A percentile compares a stretch with the other conserved stretches of the same genome.
phyloP scores from a whole-genome alignment of 2,797 vertebrate species.

The Falco concolor region DNA sequence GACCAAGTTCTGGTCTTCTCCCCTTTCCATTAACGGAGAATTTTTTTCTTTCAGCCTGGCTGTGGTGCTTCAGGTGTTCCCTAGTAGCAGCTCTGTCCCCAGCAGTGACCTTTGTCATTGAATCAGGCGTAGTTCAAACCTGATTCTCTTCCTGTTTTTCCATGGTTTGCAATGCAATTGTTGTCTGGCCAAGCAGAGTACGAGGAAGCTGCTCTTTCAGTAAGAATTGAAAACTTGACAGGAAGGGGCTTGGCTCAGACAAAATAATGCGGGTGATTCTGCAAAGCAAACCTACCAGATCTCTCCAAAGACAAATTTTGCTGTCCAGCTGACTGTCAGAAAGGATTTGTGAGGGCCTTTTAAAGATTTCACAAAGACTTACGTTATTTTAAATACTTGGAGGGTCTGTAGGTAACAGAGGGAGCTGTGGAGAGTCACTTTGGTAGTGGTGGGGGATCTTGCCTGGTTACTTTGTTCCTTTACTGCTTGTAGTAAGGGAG shows the following conservation, averaged over 20 bases:
- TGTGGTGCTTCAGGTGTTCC: not conserved
- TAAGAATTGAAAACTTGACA: not conserved
- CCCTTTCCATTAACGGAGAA: not conserved
- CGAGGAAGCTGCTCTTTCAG: not conserved
- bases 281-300: not conserved
- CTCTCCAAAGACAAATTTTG: not conserved
- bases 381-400: not conserved
- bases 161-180: not conserved
- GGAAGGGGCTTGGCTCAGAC: not conserved
- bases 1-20: not conserved
- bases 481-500: not conserved
- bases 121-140: not conserved
- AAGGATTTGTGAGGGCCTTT: not conserved
- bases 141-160: constrained; percentile 22
- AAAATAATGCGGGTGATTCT: not conserved
- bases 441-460: not conserved
- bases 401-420: not conserved
- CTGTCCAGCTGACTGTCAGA: not conserved
- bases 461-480: not conserved
- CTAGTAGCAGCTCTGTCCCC: not conserved
- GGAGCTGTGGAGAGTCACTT: not conserved
- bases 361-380: not conserved
- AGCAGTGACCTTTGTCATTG: not conserved
- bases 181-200: not conserved
- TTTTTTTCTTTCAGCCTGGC: not conserved